Evolutionary conservation across 2,888 invertebrate species (phyloP), one percentile per base, ranked within the genome.

Genomic region (Antheraea assamensis): DNA sequence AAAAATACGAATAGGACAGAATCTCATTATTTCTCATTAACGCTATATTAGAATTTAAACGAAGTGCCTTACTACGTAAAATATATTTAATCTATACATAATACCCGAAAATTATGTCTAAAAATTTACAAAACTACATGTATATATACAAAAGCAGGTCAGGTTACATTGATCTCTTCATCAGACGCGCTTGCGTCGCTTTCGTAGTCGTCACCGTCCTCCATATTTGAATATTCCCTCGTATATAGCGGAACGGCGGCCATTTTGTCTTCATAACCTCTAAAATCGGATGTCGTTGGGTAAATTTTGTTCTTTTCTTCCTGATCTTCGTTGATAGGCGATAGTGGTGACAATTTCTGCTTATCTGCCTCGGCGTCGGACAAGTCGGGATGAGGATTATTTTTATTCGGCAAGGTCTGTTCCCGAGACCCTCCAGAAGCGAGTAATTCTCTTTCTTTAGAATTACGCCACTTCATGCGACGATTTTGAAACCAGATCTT

Each of bases 401-500:
- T 98, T 89, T 99, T 99, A 90, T 98, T 99, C 0, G 99, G 99
- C 35, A 99, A 94, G 0, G 99, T 99, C 90, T 99, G 98, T 86
- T 99, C 99, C 47, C 99, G 96, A 13, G 98, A 98, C 2, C 99
- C 99, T 0, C 99, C 99, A 30, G 97, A 97, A 0, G 99, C 99
- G 35, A 99, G 94, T 0, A 99, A 95, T 90, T 99, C 99, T 52
- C 99, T 95, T 90, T 99, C 99, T 92, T 99, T 99, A 7, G 98
- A 98, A 92, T 99, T 99, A 73, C 99, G 96, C 99, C 99, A 99
- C 91, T 98, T 99, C 99, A 99, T 99, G 74, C 99, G 97, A 0
- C 99, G 97, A 89, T 99, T 99, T 95, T 99, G 99, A 92, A 99
- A 99, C 96, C 96, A 96, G 81, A 96, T 96, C 91, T 96, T 96